Evolutionary conservation across 2,113 vertebrate genomes (phyloP).

Genomic region (Martes martes): DNA sequence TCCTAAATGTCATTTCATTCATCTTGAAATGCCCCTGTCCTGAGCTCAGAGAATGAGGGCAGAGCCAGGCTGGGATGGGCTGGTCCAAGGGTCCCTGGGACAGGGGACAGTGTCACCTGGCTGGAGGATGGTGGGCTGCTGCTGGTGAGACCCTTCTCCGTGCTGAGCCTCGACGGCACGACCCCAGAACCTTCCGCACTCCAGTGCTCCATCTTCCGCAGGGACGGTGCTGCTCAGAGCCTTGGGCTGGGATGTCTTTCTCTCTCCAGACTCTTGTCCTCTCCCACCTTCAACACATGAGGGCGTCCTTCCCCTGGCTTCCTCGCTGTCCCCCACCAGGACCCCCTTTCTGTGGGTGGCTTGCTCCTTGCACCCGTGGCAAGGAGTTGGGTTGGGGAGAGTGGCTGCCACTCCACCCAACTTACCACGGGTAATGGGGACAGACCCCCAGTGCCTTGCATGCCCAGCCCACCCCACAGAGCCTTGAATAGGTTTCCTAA

Average conservation of each 20-base stretch:
- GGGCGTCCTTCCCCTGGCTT: neutral
- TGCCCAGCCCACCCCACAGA: accelerated
- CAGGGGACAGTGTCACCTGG: too few relatives aligned
- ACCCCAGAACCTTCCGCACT: too few relatives aligned
- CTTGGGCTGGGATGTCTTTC: accelerated
- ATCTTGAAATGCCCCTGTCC: neutral
- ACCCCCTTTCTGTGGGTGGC: neutral
- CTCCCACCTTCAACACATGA: neutral
- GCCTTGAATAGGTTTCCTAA: accelerated
- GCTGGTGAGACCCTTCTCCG: accelerated
- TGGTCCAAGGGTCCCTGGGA: too few relatives aligned
- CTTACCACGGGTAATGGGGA: accelerated
- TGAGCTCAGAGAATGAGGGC: accelerated
- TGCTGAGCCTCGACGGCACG: accelerated
- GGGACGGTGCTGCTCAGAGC: neutral
- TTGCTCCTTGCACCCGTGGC: neutral
- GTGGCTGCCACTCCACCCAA: accelerated
- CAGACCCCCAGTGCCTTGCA: accelerated
- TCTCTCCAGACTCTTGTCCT: neutral
- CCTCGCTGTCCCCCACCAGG: neutral
- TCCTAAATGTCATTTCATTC: neutral
- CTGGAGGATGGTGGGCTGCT: too few relatives aligned
- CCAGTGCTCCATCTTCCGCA: accelerated
- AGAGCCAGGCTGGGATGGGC: neutral
- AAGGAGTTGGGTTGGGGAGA: neutral